A percentile compares a stretch with the other conserved stretches of the same genome.
Conservation (phyloP, 2,797 vertebrate genomes). For the Sciurus carolinensis region DNA sequence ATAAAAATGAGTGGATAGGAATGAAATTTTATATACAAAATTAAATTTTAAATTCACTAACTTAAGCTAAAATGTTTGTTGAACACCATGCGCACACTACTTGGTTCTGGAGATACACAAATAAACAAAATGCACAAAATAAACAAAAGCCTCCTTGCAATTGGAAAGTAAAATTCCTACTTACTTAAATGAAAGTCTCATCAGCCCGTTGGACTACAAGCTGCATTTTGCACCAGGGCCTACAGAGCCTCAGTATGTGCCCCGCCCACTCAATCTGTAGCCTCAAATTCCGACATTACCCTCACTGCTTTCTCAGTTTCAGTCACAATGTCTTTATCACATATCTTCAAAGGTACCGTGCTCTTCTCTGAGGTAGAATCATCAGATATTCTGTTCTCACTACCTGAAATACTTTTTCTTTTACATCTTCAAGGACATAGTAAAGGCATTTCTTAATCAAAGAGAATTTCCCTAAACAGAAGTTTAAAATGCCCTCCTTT, state of each 20-base stretch:
- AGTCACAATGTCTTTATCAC: background rate
- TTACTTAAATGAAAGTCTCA: background rate
- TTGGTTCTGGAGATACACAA: background rate
- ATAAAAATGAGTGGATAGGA: background rate
- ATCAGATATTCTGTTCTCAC: background rate
- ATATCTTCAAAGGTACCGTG: background rate
- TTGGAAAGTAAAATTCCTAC: background rate
- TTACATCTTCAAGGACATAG: background rate
- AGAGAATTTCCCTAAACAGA: background rate
- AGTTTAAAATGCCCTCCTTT: accelerated
- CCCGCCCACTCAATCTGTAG: background rate
- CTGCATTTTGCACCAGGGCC: background rate
- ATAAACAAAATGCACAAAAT: background rate
- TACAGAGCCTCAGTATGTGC: background rate
- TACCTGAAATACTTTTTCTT: background rate
- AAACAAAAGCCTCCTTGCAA: background rate
- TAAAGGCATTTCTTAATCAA: background rate
- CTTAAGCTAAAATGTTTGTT: background rate
- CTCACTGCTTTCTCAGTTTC: background rate
- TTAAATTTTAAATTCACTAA: background rate
- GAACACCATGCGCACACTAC: background rate
- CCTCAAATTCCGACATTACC: background rate
- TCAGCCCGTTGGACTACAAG: background rate
- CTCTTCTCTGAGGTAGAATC: background rate
- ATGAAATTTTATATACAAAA: background rate